A percentile compares a stretch with the other conserved stretches of the same genome.
phyloP scores from a whole-genome alignment of 2,888 invertebrate species.

The Drosophila borealis region DNA sequence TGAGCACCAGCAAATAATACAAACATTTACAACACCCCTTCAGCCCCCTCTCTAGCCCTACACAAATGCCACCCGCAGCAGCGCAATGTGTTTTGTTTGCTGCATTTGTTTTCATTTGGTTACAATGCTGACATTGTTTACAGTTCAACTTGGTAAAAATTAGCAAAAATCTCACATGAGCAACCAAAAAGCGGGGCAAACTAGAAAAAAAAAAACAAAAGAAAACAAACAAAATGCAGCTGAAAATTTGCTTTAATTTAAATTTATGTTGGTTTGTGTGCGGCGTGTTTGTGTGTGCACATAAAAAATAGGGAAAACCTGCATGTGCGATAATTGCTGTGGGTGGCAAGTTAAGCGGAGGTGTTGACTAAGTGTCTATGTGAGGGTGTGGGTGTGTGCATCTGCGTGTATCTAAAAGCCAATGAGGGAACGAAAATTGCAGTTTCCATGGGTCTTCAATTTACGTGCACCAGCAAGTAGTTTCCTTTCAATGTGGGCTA shows the following conservation, averaged over 20 bases:
- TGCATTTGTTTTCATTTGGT: conserved; percentile 81
- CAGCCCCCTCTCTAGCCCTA: not conserved
- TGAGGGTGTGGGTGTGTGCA: not conserved
- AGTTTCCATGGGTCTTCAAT: conserved; percentile 35
- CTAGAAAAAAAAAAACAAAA: conserved; percentile 11
- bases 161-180: conserved; percentile 71
- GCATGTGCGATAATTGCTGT: conserved; percentile 55
- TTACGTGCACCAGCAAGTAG: not conserved
- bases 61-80: conserved; percentile 40
- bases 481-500: not conserved
- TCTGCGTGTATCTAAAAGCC: not conserved
- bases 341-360: conserved; percentile 36
- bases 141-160: conserved; percentile 78
- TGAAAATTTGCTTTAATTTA: conserved; percentile 62
- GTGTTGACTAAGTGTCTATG: conserved; percentile 30
- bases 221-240: conserved; percentile 24
- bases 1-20: conserved; percentile 49
- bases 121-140: conserved; percentile 77
- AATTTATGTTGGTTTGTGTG: conserved; percentile 52
- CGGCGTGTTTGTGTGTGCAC: conserved; percentile 9
- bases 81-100: conserved; percentile 73
- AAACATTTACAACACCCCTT: conserved; percentile 21
- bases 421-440: conserved; percentile 22
- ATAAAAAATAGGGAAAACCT: conserved; percentile 9
- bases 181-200: conserved; percentile 21